phyloP scores from a whole-genome alignment of 2,888 invertebrate genomes.

The Chironomus riparius region DNA sequence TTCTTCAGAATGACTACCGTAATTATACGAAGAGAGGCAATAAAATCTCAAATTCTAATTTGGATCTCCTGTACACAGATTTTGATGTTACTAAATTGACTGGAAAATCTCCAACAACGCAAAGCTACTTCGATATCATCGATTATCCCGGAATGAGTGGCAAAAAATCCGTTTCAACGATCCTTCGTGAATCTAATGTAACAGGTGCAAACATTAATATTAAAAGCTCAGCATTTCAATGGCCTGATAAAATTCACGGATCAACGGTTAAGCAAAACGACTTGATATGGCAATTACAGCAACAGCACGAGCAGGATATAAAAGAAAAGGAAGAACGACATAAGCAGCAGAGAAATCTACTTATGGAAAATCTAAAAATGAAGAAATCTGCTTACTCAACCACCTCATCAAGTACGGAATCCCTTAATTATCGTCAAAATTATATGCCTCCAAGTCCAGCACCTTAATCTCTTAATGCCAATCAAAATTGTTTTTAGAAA shows the following conservation, averaged over 20 bases:
- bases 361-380: constrained; percentile 6
- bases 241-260: constrained; percentile 44
- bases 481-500: too few species aligned
- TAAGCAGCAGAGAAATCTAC: neutral
- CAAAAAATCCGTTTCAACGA: neutral
- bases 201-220: neutral
- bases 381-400: constrained; percentile 34
- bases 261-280: constrained; percentile 42
- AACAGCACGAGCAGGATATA: constrained; percentile 28
- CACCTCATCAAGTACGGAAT: constrained; percentile 40
- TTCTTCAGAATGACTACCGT: neutral
- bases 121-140: constrained; percentile 29
- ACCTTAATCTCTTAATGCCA: constrained; percentile 34
- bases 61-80: constrained; percentile 32
- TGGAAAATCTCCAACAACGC: constrained; percentile 42
- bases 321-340: constrained; percentile 23
- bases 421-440: constrained; percentile 37
- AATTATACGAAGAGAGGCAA: neutral
- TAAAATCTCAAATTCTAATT: constrained; percentile 21
- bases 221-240: constrained; percentile 35
- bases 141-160: constrained; percentile 6
- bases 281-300: constrained; percentile 39
- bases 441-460: constrained; percentile 44
- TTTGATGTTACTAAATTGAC: constrained; percentile 43
- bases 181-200: neutral